These are phyloP conservation scores for Psilopogon haemacephalus DNA, from an alignment of 2,113 vertebrate species.

Conservation along the genomic window DNA sequence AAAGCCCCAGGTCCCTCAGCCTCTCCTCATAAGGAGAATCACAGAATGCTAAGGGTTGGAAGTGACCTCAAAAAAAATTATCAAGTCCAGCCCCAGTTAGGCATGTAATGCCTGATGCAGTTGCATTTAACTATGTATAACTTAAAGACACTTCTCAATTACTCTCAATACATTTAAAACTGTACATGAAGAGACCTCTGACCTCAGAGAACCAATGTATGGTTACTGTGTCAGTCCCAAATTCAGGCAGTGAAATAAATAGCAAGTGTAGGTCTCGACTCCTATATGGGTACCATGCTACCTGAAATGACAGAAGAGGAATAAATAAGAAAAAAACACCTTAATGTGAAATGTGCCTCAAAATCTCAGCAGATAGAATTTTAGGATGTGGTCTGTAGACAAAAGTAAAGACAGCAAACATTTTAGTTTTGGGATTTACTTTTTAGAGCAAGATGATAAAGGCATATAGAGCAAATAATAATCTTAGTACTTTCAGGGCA, in stretches of 20 bases:
- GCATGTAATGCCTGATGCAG: too few relatives aligned
- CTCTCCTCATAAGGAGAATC: too few relatives aligned
- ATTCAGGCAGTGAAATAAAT: not conserved
- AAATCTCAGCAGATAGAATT: not conserved
- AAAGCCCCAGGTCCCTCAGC: too few relatives aligned
- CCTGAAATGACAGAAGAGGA: not conserved
- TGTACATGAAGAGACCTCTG: not conserved
- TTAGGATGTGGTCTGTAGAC: not conserved
- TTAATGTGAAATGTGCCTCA: not conserved
- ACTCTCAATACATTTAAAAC: not conserved
- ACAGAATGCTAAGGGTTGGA: too few relatives aligned
- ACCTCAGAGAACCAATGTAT: not conserved
- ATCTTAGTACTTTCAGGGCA: not conserved
- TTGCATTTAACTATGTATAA: not conserved
- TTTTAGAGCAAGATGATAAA: constrained; percentile 7
- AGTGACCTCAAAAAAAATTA: too few relatives aligned
- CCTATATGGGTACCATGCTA: not conserved
- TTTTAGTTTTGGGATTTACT: not conserved
- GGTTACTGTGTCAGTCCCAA: not conserved
- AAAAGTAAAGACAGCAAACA: not conserved
- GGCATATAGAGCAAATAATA: constrained; percentile 22
- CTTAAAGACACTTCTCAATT: not conserved
- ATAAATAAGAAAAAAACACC: not conserved
- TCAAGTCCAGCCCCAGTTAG: too few relatives aligned
- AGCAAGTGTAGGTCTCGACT: not conserved